Conservation (phyloP, 2,888 invertebrate genomes). For the Villa cingulata region DNA sequence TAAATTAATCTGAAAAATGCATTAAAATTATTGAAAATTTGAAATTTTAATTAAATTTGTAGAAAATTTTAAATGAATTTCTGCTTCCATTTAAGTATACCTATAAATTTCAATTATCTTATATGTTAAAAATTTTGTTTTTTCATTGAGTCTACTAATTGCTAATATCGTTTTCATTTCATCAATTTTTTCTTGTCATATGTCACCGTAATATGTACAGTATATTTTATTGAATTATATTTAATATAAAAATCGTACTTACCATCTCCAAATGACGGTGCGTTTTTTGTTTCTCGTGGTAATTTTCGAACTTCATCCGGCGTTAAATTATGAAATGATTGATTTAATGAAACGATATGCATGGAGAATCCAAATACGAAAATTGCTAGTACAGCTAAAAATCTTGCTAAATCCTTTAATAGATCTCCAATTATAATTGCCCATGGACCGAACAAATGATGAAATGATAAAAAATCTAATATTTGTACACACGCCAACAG, state of each 20-base stretch:
- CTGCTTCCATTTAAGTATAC: too few relatives aligned
- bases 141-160: neutral
- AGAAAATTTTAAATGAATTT: too few relatives aligned
- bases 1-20: too few relatives aligned
- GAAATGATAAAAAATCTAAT: constrained; percentile 94
- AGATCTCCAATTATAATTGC: constrained; percentile 97
- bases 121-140: neutral
- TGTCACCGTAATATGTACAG: too few relatives aligned
- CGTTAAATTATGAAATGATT: constrained; percentile 66
- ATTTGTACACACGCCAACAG: constrained; percentile 95
- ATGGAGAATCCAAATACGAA: constrained; percentile 98
- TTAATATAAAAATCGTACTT: constrained; percentile 32
- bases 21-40: too few relatives aligned
- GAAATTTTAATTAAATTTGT: too few relatives aligned
- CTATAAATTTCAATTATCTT: too few relatives aligned
- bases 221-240: too few relatives aligned
- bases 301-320: constrained; percentile 47
- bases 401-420: constrained; percentile 88
- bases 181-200: too few relatives aligned
- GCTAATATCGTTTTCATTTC: neutral
- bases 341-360: constrained; percentile 91
- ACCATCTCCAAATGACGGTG: constrained; percentile 60
- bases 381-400: constrained; percentile 91
- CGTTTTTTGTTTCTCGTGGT: constrained; percentile 40
- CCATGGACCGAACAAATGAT: constrained; percentile 99